These are phyloP conservation scores for Corythaixoides concolor DNA, from an alignment of 2,113 vertebrate species.

Conservation along the genomic window DNA sequence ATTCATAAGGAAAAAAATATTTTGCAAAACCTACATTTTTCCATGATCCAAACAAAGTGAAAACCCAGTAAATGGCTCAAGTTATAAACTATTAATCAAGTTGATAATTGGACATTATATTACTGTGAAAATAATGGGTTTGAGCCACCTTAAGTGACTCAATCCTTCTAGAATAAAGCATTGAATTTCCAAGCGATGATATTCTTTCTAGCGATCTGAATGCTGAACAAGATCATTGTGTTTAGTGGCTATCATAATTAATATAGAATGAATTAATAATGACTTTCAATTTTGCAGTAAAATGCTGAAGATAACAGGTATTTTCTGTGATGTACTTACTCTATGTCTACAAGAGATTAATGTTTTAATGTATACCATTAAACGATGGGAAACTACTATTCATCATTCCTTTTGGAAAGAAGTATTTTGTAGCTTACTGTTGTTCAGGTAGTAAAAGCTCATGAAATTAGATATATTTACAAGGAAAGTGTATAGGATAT, in stretches of 20 bases:
- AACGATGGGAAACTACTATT: neutral
- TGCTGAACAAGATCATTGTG: neutral
- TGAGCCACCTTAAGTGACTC: neutral
- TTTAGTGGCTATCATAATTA: neutral
- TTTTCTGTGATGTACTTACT: neutral
- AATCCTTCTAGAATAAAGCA: neutral
- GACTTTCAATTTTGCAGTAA: neutral
- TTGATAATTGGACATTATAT: neutral
- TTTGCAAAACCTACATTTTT: neutral
- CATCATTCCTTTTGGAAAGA: neutral
- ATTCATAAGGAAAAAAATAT: neutral
- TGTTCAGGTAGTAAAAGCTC: neutral
- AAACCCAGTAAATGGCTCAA: neutral
- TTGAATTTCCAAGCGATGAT: neutral
- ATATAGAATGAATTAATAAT: neutral
- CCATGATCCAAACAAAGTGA: neutral
- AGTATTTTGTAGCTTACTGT: neutral
- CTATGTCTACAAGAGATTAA: neutral
- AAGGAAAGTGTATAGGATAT: neutral
- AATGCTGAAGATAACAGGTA: neutral
- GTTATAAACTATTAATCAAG: neutral
- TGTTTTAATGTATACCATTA: neutral
- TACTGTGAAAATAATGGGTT: neutral
- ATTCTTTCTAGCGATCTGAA: neutral
- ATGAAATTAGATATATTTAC: neutral